Percentiles rank a stretch among this genome's conserved stretches.
Evolutionary conservation across 2,797 vertebrate species (phyloP).

Genomic region (Anabas testudineus): DNA sequence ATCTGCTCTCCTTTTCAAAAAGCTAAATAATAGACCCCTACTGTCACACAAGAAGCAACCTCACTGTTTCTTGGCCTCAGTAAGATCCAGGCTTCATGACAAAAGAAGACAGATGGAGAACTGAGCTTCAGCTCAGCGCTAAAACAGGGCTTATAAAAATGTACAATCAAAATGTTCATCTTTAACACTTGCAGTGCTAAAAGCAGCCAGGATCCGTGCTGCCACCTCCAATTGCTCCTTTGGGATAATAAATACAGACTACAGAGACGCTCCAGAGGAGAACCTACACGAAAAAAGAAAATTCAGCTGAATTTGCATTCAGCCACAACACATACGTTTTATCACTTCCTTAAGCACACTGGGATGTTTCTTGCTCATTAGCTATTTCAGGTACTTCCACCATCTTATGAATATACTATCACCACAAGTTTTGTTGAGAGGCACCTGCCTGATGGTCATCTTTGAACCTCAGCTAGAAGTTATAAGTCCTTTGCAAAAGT

Average conservation of each 20-base stretch:
- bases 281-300: background rate
- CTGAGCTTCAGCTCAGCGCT: background rate
- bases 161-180: background rate
- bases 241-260: background rate
- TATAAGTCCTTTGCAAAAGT: too few relatives aligned
- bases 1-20: constrained; percentile 45
- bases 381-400: too few relatives aligned
- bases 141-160: background rate
- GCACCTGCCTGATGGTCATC: too few relatives aligned
- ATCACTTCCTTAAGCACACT: background rate
- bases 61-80: background rate
- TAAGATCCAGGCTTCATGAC: background rate
- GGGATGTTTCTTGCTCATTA: background rate
- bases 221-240: constrained; percentile 1
- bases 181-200: background rate
- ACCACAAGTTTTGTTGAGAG: background rate
- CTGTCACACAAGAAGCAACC: constrained; percentile 18
- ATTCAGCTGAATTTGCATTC: background rate
- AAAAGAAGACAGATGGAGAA: constrained; percentile 24
- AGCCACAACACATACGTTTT: background rate
- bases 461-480: too few relatives aligned
- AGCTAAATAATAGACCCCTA: constrained; percentile 17
- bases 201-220: constrained; percentile 4
- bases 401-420: background rate
- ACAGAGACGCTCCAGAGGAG: background rate